Conservation (phyloP, 2,888 invertebrate genomes). For the Pardosa pseudoannulata region DNA sequence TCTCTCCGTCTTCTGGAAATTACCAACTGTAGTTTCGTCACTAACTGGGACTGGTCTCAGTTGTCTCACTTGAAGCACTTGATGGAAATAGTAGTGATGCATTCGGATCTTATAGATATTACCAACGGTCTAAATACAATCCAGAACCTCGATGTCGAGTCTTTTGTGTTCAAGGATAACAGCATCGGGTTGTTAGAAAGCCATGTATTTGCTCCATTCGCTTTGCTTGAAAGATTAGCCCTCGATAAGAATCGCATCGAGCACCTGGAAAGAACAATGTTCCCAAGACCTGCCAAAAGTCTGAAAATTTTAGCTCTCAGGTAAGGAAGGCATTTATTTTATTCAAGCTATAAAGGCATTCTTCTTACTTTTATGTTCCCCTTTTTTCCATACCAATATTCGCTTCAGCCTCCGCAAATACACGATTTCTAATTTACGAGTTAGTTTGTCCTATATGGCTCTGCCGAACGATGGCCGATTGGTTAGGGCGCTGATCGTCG, state of each 20-base stretch:
- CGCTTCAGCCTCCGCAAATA: too few species aligned
- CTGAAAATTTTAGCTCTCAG: background rate
- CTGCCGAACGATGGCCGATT: too few species aligned
- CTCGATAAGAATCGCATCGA: background rate
- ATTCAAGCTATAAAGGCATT: too few species aligned
- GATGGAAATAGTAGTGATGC: background rate
- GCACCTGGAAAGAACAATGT: background rate
- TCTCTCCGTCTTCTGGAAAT: background rate
- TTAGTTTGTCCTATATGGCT: too few species aligned
- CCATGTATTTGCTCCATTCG: background rate
- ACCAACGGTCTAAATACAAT: background rate
- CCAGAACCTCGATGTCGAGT: background rate
- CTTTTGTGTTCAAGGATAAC: background rate
- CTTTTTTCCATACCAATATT: too few species aligned
- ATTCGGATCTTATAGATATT: background rate
- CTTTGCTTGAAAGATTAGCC: background rate
- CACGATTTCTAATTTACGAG: too few species aligned
- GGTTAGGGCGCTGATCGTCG: too few species aligned
- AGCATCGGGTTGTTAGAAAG: background rate
- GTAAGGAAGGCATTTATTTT: background rate
- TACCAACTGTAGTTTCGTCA: background rate
- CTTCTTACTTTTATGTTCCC: too few species aligned
- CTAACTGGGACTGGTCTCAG: constrained; percentile 19
- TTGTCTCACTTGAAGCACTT: background rate
- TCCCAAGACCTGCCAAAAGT: background rate